Base-by-base conservation (phyloP, 2,888 invertebrate species). In the Tridacna gigas region DNA sequence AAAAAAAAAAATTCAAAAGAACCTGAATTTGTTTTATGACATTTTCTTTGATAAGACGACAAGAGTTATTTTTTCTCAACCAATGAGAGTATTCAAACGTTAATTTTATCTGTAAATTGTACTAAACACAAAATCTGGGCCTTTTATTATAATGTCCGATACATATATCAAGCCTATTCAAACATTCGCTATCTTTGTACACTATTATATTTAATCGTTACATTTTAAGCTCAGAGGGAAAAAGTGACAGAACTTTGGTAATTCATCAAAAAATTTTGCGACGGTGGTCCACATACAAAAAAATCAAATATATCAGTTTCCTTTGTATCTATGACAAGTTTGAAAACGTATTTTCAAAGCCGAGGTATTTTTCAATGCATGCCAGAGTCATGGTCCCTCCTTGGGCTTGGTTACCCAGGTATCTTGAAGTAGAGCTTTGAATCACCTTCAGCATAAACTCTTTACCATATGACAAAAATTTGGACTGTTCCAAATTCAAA, bases 171-270 rank as follows among this genome's bases (percentile, higher is more conserved):
- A 71, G 77, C 83, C 60, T 83, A 79, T 81, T 79, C 79, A 86
- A 86, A 86, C 79, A 86, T 63, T 47, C 79, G 60, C 81, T 86
- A 86, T 86, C 86, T 86, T 61, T 63, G 63, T 63, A 65, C 77
- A 51, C 71, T 71, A 86, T 86, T 86, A 86, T 86, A 80, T 79
- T 80, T 86, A 86, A 86, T 84, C 86, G 82, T 79, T 74, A 77
- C 74, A 69, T 83, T 79, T 86, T 77, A 48, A 75, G 61, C 69
- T 9, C 63, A 74, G 77, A 77, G 28, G 77, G 79, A 79, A 82
- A 37, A 69, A 77, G 51, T 84, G 82, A 80, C 86, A 82, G 82
- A 28, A 45, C 71, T 61, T 26, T 45, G 28, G 56, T 76, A 61
- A 86, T 84, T 77, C 84, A 84, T 86, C 82, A 86, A 82, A 82